Evolutionary conservation across 2,888 invertebrate genomes (phyloP).

Genomic region (Leptothorax acervorum): DNA sequence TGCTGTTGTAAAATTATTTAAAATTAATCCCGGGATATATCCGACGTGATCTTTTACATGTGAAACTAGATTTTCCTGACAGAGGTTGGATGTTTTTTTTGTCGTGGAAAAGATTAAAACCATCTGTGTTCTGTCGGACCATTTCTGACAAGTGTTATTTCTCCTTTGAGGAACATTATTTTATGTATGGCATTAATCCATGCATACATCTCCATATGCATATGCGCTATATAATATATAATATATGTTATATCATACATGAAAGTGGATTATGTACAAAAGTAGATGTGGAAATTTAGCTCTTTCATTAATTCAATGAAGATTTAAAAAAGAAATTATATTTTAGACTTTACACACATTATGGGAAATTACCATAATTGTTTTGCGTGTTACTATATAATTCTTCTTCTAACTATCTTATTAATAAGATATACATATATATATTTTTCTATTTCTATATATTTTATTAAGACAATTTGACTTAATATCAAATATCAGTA

Average conservation of each 20-base stretch:
- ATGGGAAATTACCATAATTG: not conserved
- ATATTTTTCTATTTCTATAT: not conserved
- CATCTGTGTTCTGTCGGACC: not conserved
- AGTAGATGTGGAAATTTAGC: conserved; percentile 1
- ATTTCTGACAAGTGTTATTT: conserved; percentile 26
- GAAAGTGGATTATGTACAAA: conserved; percentile 15
- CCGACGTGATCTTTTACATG: not conserved
- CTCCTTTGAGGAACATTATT: conserved; percentile 19
- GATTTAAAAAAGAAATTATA: not conserved
- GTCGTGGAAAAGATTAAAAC: conserved; percentile 4
- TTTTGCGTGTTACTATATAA: not conserved
- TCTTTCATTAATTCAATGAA: not conserved
- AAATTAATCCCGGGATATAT: not conserved
- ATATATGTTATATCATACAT: not conserved
- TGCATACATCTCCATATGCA: not conserved
- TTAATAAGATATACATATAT: not conserved
- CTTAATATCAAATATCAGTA: not conserved
- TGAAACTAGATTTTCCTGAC: not conserved
- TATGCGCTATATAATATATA: not conserved
- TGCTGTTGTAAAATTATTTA: conserved; percentile 19
- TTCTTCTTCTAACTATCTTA: not conserved
- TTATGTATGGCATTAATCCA: not conserved
- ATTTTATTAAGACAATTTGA: not conserved
- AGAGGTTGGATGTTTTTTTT: not conserved
- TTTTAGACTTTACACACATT: not conserved